Conservation (phyloP, 2,888 invertebrate genomes). For the Dilophus febrilis region DNA sequence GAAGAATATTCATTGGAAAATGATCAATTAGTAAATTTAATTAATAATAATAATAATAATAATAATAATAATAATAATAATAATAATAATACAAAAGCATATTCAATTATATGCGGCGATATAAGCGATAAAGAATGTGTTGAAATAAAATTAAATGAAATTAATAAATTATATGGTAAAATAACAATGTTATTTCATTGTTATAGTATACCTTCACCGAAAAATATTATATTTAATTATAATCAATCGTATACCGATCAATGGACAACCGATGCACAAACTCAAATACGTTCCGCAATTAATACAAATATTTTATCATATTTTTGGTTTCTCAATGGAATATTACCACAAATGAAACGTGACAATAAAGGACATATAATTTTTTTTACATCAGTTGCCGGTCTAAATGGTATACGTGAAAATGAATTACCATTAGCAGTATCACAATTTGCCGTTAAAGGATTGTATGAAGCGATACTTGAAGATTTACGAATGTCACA, state of each 20-base stretch:
- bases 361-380: slow-evolving; percentile 42
- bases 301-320: slow-evolving; percentile 1
- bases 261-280: neutral
- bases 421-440: slow-evolving; percentile 40
- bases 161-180: slow-evolving; percentile 36
- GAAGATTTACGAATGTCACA: slow-evolving; percentile 41
- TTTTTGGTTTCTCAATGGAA: slow-evolving; percentile 38
- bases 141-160: slow-evolving; percentile 26
- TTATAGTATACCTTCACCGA: slow-evolving; percentile 43
- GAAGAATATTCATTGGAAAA: slow-evolving; percentile 41
- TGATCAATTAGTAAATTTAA: slow-evolving; percentile 31
- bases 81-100: slow-evolving; percentile 32
- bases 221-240: slow-evolving; percentile 24
- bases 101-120: slow-evolving; percentile 34
- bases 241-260: neutral
- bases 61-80: slow-evolving; percentile 31
- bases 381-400: slow-evolving; percentile 43
- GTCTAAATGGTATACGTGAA: slow-evolving; percentile 38
- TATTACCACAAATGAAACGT: slow-evolving; percentile 41
- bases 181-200: slow-evolving; percentile 46
- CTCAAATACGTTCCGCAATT: neutral
- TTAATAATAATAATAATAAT: slow-evolving; percentile 31
- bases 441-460: slow-evolving; percentile 48
- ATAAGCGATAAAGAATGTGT: slow-evolving; percentile 38
- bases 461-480: slow-evolving; percentile 42